These are phyloP conservation scores for Pygoscelis adeliae DNA, from an alignment of 2,113 vertebrate genomes.

Conservation along the genomic window DNA sequence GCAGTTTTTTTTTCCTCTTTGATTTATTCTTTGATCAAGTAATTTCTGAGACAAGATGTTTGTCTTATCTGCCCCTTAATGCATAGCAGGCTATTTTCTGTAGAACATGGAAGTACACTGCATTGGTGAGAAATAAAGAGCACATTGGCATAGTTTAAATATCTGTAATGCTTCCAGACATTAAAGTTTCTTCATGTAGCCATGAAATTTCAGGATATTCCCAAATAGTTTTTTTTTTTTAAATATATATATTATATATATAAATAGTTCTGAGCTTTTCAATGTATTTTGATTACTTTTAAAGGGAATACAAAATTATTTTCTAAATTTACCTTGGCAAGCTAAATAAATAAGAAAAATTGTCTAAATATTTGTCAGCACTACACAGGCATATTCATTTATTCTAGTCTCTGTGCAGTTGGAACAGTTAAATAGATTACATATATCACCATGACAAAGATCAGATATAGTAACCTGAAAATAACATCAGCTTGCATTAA, in stretches of 20 bases:
- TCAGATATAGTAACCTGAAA: background rate
- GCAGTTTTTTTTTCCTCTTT: background rate
- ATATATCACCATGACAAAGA: slow-evolving; percentile 6
- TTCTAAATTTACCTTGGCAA: background rate
- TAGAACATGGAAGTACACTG: background rate
- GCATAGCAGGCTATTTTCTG: background rate
- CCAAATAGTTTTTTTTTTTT: background rate
- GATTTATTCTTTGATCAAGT: background rate
- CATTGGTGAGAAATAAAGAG: background rate
- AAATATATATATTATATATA: no score
- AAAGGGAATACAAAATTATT: background rate
- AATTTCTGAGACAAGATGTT: background rate
- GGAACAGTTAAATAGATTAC: background rate
- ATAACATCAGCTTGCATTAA: background rate
- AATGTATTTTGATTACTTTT: background rate
- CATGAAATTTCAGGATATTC: background rate
- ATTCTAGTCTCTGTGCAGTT: background rate
- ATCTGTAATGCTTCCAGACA: background rate
- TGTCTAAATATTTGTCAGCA: background rate
- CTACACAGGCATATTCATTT: background rate
- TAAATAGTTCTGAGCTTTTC: background rate
- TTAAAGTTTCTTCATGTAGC: background rate
- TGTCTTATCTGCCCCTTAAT: background rate
- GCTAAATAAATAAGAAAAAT: background rate
- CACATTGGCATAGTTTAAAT: background rate